Evolutionary conservation across 2,113 vertebrate species (phyloP).

Genomic region (Myrmophylax atrothorax): DNA sequence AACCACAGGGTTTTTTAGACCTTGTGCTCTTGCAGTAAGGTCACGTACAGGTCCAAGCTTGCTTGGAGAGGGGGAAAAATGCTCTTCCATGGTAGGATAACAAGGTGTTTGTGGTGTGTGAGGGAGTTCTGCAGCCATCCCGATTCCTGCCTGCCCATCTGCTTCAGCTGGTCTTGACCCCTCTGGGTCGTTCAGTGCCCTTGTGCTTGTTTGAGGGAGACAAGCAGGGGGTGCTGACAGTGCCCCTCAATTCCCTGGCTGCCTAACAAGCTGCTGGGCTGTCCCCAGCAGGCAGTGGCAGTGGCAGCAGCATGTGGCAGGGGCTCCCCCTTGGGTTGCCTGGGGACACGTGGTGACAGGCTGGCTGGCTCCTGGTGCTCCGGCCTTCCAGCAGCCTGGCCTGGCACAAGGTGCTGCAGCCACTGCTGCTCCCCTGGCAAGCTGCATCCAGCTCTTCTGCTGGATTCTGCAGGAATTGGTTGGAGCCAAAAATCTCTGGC

Average conservation of each 20-base stretch:
- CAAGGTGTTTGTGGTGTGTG: background rate
- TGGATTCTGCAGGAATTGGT: background rate
- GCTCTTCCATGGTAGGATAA: background rate
- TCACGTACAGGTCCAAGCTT: background rate
- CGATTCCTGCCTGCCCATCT: background rate
- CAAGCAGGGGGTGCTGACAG: background rate
- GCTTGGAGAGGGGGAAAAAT: background rate
- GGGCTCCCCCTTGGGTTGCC: background rate
- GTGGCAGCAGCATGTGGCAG: background rate
- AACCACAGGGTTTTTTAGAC: background rate
- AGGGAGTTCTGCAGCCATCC: background rate
- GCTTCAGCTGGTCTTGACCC: background rate
- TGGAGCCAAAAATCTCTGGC: background rate
- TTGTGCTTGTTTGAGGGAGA: background rate
- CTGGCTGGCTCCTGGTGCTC: background rate
- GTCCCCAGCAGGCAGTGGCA: background rate
- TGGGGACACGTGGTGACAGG: rapidly evolving
- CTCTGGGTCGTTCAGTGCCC: background rate
- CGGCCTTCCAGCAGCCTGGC: background rate
- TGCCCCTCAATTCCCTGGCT: background rate
- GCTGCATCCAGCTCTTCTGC: background rate
- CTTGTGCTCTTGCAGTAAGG: background rate
- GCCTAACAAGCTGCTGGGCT: background rate
- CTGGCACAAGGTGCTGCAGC: background rate
- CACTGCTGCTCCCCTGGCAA: background rate